Percentiles rank a stretch among this genome's conserved stretches.
Conservation (phyloP, 1,140 invertebrate genomes). For the Megalonaias nervosa region DNA sequence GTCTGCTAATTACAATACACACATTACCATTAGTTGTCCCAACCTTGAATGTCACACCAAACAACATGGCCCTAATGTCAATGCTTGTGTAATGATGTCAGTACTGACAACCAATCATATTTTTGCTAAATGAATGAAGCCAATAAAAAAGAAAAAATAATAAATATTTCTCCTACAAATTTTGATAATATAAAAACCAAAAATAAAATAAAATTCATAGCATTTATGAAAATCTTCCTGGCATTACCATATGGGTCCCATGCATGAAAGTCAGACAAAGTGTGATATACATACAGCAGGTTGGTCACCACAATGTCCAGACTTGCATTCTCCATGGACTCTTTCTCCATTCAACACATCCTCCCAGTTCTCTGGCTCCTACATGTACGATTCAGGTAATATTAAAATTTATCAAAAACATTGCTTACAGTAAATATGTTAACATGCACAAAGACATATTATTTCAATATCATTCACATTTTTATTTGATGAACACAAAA, state of each 20-base stretch:
- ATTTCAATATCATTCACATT: background rate
- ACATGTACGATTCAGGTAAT: background rate
- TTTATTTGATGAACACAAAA: background rate
- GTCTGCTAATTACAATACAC: background rate
- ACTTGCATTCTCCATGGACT: constrained; percentile 46
- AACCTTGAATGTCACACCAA: background rate
- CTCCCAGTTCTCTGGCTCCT: constrained; percentile 56
- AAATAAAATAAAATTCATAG: no score
- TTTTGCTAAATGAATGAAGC: no score
- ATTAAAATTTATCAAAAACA: constrained; percentile 1
- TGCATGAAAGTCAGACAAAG: background rate
- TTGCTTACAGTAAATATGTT: background rate
- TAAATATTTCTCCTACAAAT: no score
- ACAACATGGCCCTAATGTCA: background rate
- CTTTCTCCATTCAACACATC: constrained; percentile 43
- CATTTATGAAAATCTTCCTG: no score
- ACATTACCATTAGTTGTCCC: background rate
- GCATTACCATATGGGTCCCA: no score
- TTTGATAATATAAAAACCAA: no score
- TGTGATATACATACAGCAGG: constrained; percentile 33
- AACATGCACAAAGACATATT: background rate
- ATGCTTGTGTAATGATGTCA: background rate
- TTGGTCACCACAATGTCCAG: constrained; percentile 30
- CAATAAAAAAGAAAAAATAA: no score
- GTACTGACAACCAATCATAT: no score